phyloP scores from a whole-genome alignment of 2,888 invertebrate genomes.

The Idaea aversata region DNA sequence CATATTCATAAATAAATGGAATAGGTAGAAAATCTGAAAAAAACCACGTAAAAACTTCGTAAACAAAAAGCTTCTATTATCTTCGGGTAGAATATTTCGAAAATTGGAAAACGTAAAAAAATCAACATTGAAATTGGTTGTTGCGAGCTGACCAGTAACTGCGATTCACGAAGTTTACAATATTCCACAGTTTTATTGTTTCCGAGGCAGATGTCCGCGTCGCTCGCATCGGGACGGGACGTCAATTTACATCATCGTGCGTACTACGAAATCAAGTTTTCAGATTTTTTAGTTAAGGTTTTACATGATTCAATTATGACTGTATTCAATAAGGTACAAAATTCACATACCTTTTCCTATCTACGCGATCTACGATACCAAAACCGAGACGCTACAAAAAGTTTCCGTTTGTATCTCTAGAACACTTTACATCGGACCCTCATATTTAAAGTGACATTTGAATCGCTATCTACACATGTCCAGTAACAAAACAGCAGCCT shows the following conservation, averaged over 20 bases:
- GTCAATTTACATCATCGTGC: too few relatives aligned
- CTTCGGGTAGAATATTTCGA: neutral
- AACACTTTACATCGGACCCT: conserved; percentile 5
- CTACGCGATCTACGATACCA: neutral
- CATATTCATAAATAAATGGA: neutral
- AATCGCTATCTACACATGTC: conserved; percentile 16
- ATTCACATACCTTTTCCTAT: too few relatives aligned
- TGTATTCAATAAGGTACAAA: too few relatives aligned
- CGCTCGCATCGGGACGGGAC: neutral
- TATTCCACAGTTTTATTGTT: conserved; percentile 45
- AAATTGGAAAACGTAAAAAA: conserved; percentile 11
- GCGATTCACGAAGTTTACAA: conserved; percentile 30
- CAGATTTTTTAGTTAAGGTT: too few relatives aligned
- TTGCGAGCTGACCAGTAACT: conserved; percentile 16
- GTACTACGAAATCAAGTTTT: too few relatives aligned
- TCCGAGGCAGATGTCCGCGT: conserved; percentile 8
- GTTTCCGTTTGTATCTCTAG: neutral
- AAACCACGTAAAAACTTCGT: neutral
- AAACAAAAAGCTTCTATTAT: neutral
- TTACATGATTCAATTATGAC: too few relatives aligned
- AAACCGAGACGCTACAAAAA: neutral
- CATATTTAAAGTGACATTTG: conserved; percentile 14
- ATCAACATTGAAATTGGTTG: conserved; percentile 27
- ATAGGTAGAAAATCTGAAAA: neutral
- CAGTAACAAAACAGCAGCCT: conserved; percentile 19